Conservation (phyloP, 2,113 vertebrate species). For the Ahaetulla prasina region DNA sequence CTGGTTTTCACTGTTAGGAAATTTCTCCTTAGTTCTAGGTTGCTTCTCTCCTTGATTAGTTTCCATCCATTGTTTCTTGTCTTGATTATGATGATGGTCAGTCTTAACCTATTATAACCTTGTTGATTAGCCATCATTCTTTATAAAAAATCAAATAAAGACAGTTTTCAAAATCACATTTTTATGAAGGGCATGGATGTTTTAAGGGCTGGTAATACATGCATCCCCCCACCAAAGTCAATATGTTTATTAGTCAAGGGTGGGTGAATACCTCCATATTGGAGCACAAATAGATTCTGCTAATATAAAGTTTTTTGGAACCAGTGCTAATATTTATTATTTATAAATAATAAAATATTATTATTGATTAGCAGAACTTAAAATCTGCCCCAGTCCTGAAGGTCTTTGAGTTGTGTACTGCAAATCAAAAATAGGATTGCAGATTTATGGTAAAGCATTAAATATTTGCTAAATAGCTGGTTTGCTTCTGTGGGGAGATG, state of each 20-base stretch:
- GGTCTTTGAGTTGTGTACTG: not conserved
- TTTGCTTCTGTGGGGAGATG: not conserved
- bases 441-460: not conserved
- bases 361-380: not conserved
- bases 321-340: not conserved
- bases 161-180: slow-evolving; percentile 25
- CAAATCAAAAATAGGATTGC: not conserved
- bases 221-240: not conserved
- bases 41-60: not conserved
- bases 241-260: not conserved
- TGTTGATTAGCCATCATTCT: not conserved
- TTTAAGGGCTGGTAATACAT: not conserved
- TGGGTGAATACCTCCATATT: not conserved
- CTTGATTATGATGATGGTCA: not conserved
- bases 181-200: slow-evolving; percentile 1
- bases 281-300: not conserved
- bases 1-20: not conserved
- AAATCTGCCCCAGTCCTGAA: not conserved
- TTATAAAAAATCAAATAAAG: slow-evolving; percentile 31
- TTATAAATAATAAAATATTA: too few relatives aligned
- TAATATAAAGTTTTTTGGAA: not conserved
- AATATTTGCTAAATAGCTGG: not conserved
- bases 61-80: not conserved
- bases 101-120: not conserved
- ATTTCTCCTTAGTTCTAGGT: not conserved